phyloP scores from a whole-genome alignment of 1,140 invertebrate genomes.

The Condylostylus longicornis region DNA sequence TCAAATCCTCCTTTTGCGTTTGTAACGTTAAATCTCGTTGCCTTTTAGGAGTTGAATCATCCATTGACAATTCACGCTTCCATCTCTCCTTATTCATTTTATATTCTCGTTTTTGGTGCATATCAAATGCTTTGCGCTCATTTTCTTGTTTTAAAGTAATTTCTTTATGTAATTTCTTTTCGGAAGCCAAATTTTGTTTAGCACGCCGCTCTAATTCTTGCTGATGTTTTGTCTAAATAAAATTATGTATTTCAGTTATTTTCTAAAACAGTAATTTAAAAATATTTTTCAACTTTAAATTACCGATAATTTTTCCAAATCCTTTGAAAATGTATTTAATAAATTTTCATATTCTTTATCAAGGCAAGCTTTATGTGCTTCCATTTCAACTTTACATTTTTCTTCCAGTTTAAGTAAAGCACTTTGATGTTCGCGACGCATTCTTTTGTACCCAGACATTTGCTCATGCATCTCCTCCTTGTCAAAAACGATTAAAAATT shows the following conservation, averaged over 20 bases:
- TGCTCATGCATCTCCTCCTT: constrained; percentile 95
- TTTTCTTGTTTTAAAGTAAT: constrained; percentile 77
- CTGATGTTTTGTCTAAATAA: constrained; percentile 59
- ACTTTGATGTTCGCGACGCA: constrained; percentile 93
- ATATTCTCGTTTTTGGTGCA: constrained; percentile 92
- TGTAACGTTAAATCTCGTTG: constrained; percentile 80
- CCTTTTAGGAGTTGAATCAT: constrained; percentile 81
- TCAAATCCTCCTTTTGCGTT: constrained; percentile 82
- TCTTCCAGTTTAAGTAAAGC: constrained; percentile 84
- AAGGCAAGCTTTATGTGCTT: constrained; percentile 82
- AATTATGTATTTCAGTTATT: background rate
- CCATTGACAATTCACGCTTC: constrained; percentile 83
- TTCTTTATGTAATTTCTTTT: constrained; percentile 90
- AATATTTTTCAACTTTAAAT: background rate
- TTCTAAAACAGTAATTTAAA: background rate
- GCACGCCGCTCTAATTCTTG: constrained; percentile 79
- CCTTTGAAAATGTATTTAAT: constrained; percentile 77
- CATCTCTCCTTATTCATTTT: constrained; percentile 94
- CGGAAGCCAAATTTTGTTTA: constrained; percentile 73
- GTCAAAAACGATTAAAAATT: too few relatives aligned
- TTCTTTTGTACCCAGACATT: constrained; percentile 97
- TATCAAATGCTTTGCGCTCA: constrained; percentile 70
- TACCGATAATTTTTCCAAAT: constrained; percentile 76
- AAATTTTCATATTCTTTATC: constrained; percentile 95
- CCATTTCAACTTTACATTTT: constrained; percentile 90